Evolutionary conservation across 1,140 invertebrate genomes (phyloP).

Genomic region (Limonius californicus): DNA sequence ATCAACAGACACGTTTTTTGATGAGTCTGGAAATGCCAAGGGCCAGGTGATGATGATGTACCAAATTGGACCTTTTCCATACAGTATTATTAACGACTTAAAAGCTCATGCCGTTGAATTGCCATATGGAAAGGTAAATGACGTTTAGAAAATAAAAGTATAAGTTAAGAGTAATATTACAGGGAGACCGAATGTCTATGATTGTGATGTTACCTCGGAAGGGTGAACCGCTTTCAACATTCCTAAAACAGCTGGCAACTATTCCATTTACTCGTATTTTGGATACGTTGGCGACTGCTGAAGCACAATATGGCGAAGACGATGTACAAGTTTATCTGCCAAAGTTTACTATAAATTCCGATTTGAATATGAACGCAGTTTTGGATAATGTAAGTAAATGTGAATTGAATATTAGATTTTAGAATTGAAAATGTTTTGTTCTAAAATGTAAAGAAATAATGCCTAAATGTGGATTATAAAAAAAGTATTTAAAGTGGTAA

Average conservation of each 20-base stretch:
- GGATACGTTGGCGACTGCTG: constrained; percentile 48
- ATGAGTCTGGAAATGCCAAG: constrained; percentile 49
- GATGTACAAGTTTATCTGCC: constrained; percentile 67
- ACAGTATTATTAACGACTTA: constrained; percentile 51
- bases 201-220: constrained; percentile 61
- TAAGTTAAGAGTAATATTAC: constrained; percentile 30
- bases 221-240: constrained; percentile 46
- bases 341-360: constrained; percentile 64
- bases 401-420: too few relatives aligned
- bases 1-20: constrained; percentile 50
- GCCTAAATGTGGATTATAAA: too few relatives aligned
- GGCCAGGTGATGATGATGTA: constrained; percentile 62
- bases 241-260: constrained; percentile 53
- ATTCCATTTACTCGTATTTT: constrained; percentile 55
- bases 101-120: constrained; percentile 66
- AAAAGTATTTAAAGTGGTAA: too few relatives aligned
- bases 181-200: constrained; percentile 63
- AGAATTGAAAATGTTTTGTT: too few relatives aligned
- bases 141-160: too few relatives aligned
- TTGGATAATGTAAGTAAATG: constrained; percentile 56
- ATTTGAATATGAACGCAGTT: constrained; percentile 56
- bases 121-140: constrained; percentile 58
- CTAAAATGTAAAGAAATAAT: too few relatives aligned
- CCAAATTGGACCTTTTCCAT: constrained; percentile 52
- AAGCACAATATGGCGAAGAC: constrained; percentile 51